Percentiles rank a stretch among this genome's conserved stretches.
Evolutionary conservation across 2,888 invertebrate genomes (phyloP).

Genomic region (Gymnosoma rotundatum): DNA sequence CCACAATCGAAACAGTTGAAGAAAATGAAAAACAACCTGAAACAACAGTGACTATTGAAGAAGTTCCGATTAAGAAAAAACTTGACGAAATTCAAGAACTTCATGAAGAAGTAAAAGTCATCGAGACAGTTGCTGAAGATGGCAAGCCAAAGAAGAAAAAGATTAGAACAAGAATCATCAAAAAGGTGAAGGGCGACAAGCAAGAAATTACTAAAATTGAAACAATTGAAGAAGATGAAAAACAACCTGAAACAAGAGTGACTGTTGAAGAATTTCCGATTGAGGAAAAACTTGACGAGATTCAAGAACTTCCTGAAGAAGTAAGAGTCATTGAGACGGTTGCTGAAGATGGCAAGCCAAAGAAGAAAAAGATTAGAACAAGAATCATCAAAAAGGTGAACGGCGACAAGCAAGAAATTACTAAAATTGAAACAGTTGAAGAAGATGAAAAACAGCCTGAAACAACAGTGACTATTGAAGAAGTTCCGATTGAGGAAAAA

Average conservation of each 20-base stretch:
- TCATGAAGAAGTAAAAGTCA: constrained; percentile 6
- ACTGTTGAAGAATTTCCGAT: constrained; percentile 20
- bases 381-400: constrained; percentile 54
- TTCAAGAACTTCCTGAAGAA: constrained; percentile 42
- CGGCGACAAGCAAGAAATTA: constrained; percentile 55
- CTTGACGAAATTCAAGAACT: neutral
- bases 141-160: neutral
- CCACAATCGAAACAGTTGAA: constrained; percentile 34
- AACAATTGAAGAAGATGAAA: constrained; percentile 55
- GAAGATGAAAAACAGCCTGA: constrained; percentile 43
- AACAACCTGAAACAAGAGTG: constrained; percentile 42
- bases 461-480: constrained; percentile 57
- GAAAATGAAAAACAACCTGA: constrained; percentile 37
- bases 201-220: constrained; percentile 51
- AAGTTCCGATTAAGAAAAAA: neutral
- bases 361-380: constrained; percentile 46
- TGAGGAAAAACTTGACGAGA: neutral
- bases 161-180: constrained; percentile 27
- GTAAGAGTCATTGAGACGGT: constrained; percentile 34
- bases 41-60: constrained; percentile 14
- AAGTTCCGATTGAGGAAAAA: neutral
- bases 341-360: constrained; percentile 1
- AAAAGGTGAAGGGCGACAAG: constrained; percentile 42
- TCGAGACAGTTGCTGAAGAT: neutral
- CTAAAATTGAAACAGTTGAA: constrained; percentile 54